Evolutionary conservation across 1,140 invertebrate genomes (phyloP), one percentile per base, ranked within the genome.

Genomic region (Hormaphis cornu): DNA sequence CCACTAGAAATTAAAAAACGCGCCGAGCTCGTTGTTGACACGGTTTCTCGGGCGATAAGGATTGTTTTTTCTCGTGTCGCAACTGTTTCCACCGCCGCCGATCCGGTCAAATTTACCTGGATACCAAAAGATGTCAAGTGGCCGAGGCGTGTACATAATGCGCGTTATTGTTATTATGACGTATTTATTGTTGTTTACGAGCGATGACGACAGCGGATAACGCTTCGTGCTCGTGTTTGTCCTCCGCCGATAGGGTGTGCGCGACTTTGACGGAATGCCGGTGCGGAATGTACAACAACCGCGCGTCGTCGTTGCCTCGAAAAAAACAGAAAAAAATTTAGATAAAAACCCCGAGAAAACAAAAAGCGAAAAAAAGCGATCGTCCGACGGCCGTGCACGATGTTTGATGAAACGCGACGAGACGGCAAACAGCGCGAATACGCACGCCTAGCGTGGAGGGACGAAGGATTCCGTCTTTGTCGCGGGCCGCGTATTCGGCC

Each of bases 31-130:
- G 53, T 58, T 58, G 54, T 58, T 58, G 54, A 58, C 54, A 58
- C 22, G 22, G 54, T 58, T 58, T 40, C n/a, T n/a, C 3, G 33
- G 14, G 7, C 24, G 54, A 58, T 58, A 58, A 58, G 33, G 14
- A n/a, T 12, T n/a, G n/a, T n/a, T n/a, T n/a, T n/a, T 24, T 37
- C 9, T 10, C 10, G 54, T 58, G 54, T 58, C 54, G 54, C 35
- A 40, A 58, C 54, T 33, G 54, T 58, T 58, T 58, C 22, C 33
- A 58, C 54, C 54, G 54, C 22, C 33, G 40, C 54, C 54, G 54
- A 58, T 58, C 24, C 37, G 54, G 54, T 58, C 54, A 40, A n/a
- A n/a, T 58, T 58, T 58, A 58, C 54, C 54, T 58, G 54, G 35
- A 58, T 37, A 37, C 35, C 24, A 33, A 58, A 40, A 24, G 54